These are phyloP conservation scores for Phoeniculus purpureus DNA, from an alignment of 2,797 vertebrate genomes.

Conservation along the genomic window DNA sequence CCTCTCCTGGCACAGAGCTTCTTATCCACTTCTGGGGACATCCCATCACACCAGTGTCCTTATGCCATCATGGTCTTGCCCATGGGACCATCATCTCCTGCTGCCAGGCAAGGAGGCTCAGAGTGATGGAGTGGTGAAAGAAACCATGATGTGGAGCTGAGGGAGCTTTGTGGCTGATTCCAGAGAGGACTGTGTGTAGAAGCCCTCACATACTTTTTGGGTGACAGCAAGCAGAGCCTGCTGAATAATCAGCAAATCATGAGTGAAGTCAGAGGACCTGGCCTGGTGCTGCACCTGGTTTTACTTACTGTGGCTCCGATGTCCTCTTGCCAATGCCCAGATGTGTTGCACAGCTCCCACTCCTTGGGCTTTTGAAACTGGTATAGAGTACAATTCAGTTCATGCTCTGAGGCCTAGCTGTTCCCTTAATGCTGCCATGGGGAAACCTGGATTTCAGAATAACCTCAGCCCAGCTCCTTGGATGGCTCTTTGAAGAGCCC, in stretches of 20 bases:
- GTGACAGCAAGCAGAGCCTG: constrained; percentile 15
- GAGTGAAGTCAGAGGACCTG: not conserved
- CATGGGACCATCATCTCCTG: not conserved
- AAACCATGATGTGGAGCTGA: not conserved
- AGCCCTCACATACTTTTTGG: not conserved
- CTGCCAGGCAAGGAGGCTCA: accelerated
- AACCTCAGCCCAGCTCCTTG: not conserved
- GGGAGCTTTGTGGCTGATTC: not conserved
- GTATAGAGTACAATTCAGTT: not conserved
- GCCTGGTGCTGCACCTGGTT: not conserved
- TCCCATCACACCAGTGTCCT: no score
- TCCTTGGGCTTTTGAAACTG: not conserved
- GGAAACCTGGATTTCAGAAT: not conserved
- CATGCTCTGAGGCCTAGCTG: not conserved
- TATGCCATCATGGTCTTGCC: no score
- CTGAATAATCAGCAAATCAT: not conserved
- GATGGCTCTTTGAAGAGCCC: not conserved
- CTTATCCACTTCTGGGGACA: accelerated
- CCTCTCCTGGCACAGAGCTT: not conserved
- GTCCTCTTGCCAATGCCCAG: constrained; percentile 28
- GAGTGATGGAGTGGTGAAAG: not conserved
- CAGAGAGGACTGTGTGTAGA: not conserved
- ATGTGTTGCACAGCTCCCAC: constrained; percentile 13
- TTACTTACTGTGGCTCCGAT: constrained; percentile 32
- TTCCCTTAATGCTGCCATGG: not conserved